Evolutionary conservation across 2,113 vertebrate genomes (phyloP), one percentile per base, ranked within the genome.

Genomic region (Dendropsophus ebraccatus): DNA sequence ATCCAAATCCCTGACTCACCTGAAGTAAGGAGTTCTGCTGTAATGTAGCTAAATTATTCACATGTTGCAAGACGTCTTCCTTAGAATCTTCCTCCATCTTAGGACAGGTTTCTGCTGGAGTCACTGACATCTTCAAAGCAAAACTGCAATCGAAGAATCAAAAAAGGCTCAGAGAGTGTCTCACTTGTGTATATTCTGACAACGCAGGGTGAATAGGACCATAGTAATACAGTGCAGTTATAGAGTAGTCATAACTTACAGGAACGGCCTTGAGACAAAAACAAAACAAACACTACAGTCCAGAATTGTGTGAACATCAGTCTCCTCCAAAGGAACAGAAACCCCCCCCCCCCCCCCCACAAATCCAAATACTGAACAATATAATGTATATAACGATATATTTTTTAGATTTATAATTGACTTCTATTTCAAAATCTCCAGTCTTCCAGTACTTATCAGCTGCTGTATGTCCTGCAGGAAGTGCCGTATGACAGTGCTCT

Each of bases 21-120:
- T 80, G 75, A 35, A 49, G 23, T 28, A 30, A 10, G 1, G 62
- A 70, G 37, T 86, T 49, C 49, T 80, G 75, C 70, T 85, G 78
- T 32, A 80, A 79, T 19, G 49, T 19, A 2, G 25, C n/a, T 3
- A 45, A 62, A 49, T 3, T 19, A 30, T 10, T 78, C 12, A 41
- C 67, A 45, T 67, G 30, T n/a, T 69, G 75, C 19, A 80, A 50
- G 28, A 62, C 19, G 1, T 56, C 32, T 1, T 70, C 62, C 30
- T 70, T 62, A 58, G 35, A 79, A 86, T 86, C 62, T 58, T 86
- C 75, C 35, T 86, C 84, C 76, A 79, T 56, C 19, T 79, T 86
- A 19, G 49, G 32, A 25, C 21, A 70, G 32, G 16, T 5, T 19
- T 25, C 49, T 25, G 62, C 52, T 30, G 56, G 35, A 72, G 84